phyloP scores from a whole-genome alignment of 2,113 vertebrate species.

The Tamias sibiricus region DNA sequence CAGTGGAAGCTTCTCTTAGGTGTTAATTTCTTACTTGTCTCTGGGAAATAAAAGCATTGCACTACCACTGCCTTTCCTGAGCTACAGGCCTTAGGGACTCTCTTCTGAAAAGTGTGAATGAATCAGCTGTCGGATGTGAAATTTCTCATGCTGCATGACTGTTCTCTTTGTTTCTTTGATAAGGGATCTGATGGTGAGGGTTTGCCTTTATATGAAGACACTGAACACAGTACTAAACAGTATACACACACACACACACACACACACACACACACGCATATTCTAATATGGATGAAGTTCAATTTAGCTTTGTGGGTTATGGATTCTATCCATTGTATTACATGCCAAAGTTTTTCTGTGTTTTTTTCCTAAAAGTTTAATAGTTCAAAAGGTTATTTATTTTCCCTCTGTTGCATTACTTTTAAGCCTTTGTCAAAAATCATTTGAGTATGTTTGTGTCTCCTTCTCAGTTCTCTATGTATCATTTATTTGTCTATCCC shows the following conservation, averaged over 20 bases:
- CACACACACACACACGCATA: no score
- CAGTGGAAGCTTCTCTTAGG: background rate
- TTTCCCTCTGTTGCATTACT: background rate
- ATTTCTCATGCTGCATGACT: background rate
- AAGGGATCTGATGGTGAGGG: background rate
- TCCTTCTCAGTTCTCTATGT: background rate
- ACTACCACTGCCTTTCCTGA: background rate
- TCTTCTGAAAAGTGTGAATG: background rate
- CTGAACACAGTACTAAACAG: background rate
- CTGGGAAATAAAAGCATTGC: background rate
- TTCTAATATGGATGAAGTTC: background rate
- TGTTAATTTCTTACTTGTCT: constrained; percentile 33
- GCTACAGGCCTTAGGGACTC: background rate
- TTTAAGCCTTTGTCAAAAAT: background rate
- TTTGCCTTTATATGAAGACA: background rate
- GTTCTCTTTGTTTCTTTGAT: background rate
- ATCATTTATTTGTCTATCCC: background rate
- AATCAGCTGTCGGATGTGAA: background rate
- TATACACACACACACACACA: no score
- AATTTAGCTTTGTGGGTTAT: background rate
- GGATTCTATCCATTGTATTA: background rate
- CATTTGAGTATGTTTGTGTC: background rate
- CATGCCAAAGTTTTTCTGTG: background rate
- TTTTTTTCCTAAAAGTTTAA: background rate
- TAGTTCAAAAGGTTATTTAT: background rate